Evolutionary conservation across 2,113 vertebrate genomes (phyloP), one percentile per base, ranked within the genome.

Genomic region (Cyanocitta stelleri): DNA sequence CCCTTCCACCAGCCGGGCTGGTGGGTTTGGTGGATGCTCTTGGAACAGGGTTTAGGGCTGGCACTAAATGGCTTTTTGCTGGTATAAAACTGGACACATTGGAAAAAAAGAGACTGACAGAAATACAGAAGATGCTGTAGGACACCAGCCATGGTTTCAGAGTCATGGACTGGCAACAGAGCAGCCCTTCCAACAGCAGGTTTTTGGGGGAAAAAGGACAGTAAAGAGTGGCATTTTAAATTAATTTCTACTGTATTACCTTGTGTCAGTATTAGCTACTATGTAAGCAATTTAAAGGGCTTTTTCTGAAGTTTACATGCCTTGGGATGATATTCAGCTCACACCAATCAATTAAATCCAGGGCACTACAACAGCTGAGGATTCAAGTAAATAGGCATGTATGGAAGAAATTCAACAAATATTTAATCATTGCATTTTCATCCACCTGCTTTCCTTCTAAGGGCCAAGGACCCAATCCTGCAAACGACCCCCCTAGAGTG

Each of bases 331-430:
- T 11, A 81, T 9, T 64, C 35, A 30, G 21, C 73, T 58, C 41
- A 56, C 32, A 46, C n/a, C 56, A 72, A 86, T 90, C 92, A 92
- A 82, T 93, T 93, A 92, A 93, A 85, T 62, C 73, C 86, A 84
- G n/a, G 23, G 52, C 7, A 33, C 13, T 84, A 35, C 52, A 90
- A 81, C 86, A 90, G 72, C 85, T 94, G 95, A 89, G 79, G 41
- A 79, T 61, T 93, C 75, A 59, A 86, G 51, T 64, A 90, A 92
- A 77, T 22, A 68, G 6, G 22, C 49, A 69, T 4, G 24, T 48
- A 71, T 33, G 56, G 61, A 91, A 77, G 55, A 86, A 90, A 93
- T 90, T 72, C 64, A 85, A 85, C 73, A 78, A 85, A 61, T 79
- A 56, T 21, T 55, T 84, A 84, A 71, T 67, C 43, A 68, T 24